phyloP scores from a whole-genome alignment of 2,888 invertebrate species.

The Xestia c-nigrum region DNA sequence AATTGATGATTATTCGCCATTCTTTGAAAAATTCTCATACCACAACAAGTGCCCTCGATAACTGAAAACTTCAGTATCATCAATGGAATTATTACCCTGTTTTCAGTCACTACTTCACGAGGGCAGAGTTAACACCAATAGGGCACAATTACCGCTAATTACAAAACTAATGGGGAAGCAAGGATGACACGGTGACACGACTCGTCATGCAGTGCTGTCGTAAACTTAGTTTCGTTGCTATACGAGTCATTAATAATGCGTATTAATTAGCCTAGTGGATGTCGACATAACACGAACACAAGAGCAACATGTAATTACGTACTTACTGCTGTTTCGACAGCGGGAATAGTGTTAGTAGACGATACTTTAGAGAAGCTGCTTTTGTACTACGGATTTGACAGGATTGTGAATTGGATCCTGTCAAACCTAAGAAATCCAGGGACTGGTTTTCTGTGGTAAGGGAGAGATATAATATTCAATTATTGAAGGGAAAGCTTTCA shows the following conservation, averaged over 20 bases:
- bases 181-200: slow-evolving; percentile 30
- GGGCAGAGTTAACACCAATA: not conserved
- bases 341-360: slow-evolving; percentile 2
- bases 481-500: too few species aligned
- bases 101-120: not conserved
- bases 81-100: not conserved
- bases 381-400: not conserved
- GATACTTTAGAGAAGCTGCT: not conserved
- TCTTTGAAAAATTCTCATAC: not conserved
- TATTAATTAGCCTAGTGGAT: slow-evolving; percentile 53
- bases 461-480: not conserved
- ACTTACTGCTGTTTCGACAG: slow-evolving; percentile 38
- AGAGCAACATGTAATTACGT: slow-evolving; percentile 32
- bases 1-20: too few species aligned
- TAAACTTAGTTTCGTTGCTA: slow-evolving; percentile 23
- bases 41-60: not conserved
- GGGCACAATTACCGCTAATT: slow-evolving; percentile 18
- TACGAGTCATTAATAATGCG: slow-evolving; percentile 56
- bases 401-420: not conserved
- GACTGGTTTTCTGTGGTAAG: not conserved
- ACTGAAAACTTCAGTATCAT: not conserved
- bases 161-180: slow-evolving; percentile 22
- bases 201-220: slow-evolving; percentile 28
- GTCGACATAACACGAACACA: slow-evolving; percentile 38
- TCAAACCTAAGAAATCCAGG: not conserved